These are phyloP conservation scores for Monarcha castaneiventris DNA, from an alignment of 2,113 vertebrate species.

Conservation along the genomic window DNA sequence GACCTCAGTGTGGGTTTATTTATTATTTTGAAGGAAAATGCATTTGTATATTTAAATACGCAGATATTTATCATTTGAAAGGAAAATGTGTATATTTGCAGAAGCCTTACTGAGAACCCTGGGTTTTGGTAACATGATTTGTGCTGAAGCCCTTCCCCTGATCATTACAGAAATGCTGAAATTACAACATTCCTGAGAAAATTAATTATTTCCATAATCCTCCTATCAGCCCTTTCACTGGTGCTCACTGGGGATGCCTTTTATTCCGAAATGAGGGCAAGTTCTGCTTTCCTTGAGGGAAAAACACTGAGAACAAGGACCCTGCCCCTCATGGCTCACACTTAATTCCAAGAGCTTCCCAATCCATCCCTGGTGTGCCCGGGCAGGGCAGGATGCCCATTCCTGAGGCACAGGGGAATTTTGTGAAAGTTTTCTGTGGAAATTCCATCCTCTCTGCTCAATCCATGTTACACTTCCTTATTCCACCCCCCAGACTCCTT, in stretches of 20 bases:
- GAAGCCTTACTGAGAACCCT: neutral
- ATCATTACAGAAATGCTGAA: neutral
- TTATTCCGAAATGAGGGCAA: slow-evolving; percentile 8
- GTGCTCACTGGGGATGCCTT: neutral
- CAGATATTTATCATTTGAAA: neutral
- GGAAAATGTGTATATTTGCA: neutral
- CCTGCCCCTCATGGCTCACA: neutral
- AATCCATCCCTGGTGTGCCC: neutral
- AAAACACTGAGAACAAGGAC: neutral
- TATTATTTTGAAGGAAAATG: neutral
- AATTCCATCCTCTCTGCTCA: neutral
- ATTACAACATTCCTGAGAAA: slow-evolving; percentile 16
- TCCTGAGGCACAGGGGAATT: neutral
- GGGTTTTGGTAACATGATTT: neutral
- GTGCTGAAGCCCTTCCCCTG: neutral
- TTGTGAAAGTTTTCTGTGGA: neutral
- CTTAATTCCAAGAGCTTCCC: neutral
- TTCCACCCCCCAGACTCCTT: neutral
- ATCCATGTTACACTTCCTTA: neutral
- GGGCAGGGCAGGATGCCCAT: neutral
- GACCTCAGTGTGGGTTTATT: neutral
- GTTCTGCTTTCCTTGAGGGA: neutral
- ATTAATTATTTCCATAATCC: neutral
- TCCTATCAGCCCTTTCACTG: neutral
- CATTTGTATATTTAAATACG: neutral